A percentile compares a stretch with the other conserved stretches of the same genome.
phyloP scores from a whole-genome alignment of 2,113 vertebrate species.

The Corythoichthys haematopterus region DNA sequence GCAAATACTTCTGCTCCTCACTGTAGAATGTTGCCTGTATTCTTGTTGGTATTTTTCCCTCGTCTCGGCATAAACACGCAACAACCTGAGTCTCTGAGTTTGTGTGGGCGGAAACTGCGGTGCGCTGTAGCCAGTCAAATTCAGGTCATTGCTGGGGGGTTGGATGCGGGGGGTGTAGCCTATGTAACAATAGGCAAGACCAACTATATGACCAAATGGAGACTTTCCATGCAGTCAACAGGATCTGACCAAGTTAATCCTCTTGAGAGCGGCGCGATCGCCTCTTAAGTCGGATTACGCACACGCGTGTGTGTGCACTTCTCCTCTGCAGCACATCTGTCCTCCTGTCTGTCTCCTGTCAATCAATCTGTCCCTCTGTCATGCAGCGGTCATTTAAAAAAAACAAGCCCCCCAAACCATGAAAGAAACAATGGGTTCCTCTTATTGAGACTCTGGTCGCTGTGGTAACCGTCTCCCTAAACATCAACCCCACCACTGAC shows the following conservation, averaged over 20 bases:
- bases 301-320: slow-evolving; percentile 14
- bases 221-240: slow-evolving; percentile 59
- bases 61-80: slow-evolving; percentile 23
- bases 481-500: background rate
- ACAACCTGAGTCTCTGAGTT: slow-evolving; percentile 24
- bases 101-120: slow-evolving; percentile 40
- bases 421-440: slow-evolving; percentile 40
- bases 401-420: slow-evolving; percentile 16
- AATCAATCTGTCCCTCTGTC: background rate
- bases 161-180: slow-evolving; percentile 3
- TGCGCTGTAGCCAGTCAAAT: slow-evolving; percentile 61
- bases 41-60: slow-evolving; percentile 1
- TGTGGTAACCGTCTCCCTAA: slow-evolving; percentile 33
- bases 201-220: slow-evolving; percentile 44
- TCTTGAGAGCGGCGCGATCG: slow-evolving; percentile 51
- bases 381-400: background rate
- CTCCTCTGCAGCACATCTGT: slow-evolving; percentile 49
- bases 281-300: slow-evolving; percentile 54
- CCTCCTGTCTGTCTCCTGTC: slow-evolving; percentile 18
- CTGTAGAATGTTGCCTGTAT: background rate
- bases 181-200: slow-evolving; percentile 25
- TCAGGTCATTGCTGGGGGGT: slow-evolving; percentile 49
- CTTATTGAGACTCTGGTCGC: slow-evolving; percentile 40
- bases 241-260: slow-evolving; percentile 64
- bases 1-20: too few relatives aligned